phyloP scores from a whole-genome alignment of 35 echinoderm and acorn worm genomes.

The Heliocidaris erythrogramma region DNA sequence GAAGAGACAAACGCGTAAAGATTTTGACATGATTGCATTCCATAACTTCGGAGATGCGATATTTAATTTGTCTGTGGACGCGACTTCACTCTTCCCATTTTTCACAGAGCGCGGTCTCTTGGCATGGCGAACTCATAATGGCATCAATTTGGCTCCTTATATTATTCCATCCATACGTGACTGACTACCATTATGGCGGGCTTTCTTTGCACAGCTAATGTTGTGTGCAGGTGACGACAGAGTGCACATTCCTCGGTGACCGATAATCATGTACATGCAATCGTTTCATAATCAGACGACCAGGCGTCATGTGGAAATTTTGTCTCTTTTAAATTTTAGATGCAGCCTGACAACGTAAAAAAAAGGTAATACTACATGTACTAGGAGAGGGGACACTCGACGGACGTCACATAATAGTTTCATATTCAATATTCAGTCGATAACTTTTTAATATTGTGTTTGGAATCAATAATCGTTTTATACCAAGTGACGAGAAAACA shows the following conservation, averaged over 20 bases:
- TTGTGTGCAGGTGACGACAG: conserved; percentile 11
- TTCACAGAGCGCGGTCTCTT: neutral
- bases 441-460: too few relatives aligned
- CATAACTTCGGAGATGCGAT: neutral
- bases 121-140: conserved; percentile 5
- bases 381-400: too few relatives aligned
- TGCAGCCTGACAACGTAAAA: neutral
- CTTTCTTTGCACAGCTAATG: conserved; percentile 12
- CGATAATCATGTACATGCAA: neutral
- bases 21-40: neutral
- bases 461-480: too few relatives aligned
- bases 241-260: neutral
- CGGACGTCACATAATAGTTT: too few relatives aligned
- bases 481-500: too few relatives aligned
- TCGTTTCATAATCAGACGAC: neutral
- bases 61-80: too few relatives aligned
- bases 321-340: neutral
- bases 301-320: neutral
- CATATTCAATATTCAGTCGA: too few relatives aligned
- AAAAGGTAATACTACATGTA: too few relatives aligned
- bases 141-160: neutral
- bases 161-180: conserved; percentile 30
- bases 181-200: conserved; percentile 7
- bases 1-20: too few relatives aligned
- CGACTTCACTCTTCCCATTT: neutral